Evolutionary conservation across 2,113 vertebrate species (phyloP).

Genomic region (Cyprinodon variegatus): DNA sequence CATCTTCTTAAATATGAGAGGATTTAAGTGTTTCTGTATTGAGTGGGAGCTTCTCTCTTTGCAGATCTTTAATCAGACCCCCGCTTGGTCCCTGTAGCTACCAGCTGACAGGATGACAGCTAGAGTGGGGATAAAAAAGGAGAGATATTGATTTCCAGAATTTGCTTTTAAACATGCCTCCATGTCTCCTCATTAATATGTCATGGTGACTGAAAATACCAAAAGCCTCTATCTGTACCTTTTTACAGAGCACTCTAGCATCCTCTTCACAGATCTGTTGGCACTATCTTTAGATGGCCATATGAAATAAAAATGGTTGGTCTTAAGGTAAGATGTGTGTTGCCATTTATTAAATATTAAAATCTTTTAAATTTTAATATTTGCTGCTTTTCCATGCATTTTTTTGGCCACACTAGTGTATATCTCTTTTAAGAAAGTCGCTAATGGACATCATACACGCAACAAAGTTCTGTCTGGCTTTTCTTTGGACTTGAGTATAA

Average conservation of each 20-base stretch:
- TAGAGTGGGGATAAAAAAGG: slow-evolving; percentile 2
- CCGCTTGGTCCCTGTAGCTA: neutral
- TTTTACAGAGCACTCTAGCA: slow-evolving; percentile 47
- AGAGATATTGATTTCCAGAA: slow-evolving; percentile 14
- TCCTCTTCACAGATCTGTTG: slow-evolving; percentile 50
- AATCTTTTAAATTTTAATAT: slow-evolving; percentile 53
- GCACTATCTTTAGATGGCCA: slow-evolving; percentile 43
- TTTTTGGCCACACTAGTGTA: slow-evolving; percentile 30
- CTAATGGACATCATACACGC: slow-evolving; percentile 57
- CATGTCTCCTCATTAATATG: slow-evolving; percentile 55
- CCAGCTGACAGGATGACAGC: slow-evolving; percentile 23
- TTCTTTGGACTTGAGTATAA: neutral
- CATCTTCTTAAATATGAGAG: slow-evolving; percentile 5
- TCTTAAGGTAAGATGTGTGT: slow-evolving; percentile 44
- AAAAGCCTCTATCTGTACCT: slow-evolving; percentile 20
- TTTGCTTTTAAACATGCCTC: slow-evolving; percentile 26
- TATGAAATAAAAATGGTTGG: slow-evolving; percentile 48
- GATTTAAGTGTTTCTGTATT: slow-evolving; percentile 13
- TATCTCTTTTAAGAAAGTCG: slow-evolving; percentile 32
- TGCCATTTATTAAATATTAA: slow-evolving; percentile 62
- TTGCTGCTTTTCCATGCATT: slow-evolving; percentile 28
- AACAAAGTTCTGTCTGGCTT: slow-evolving; percentile 7
- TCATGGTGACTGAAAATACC: slow-evolving; percentile 44
- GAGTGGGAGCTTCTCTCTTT: neutral
- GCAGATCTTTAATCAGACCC: slow-evolving; percentile 22